Base-by-base conservation (phyloP, 2,888 invertebrate species). In the Callinectes sapidus region DNA sequence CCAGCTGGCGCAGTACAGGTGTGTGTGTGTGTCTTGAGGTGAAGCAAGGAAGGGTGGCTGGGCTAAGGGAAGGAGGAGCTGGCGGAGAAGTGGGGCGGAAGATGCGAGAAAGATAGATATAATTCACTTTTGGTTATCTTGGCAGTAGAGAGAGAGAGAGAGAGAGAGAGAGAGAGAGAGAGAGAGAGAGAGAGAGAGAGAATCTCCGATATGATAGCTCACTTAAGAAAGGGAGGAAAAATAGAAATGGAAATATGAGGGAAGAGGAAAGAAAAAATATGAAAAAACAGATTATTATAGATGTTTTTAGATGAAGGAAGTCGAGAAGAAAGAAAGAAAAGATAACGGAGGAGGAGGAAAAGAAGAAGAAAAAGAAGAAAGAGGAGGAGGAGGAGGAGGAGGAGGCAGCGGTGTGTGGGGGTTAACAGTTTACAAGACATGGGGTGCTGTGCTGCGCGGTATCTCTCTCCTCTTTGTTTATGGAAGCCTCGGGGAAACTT, bases 381-480 rank as follows among this genome's bases (percentile, higher is more conserved):
- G 35, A 28, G 35, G 77, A 81, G 77, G 32, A 81, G 77, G 28
- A 81, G 77, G 77, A 28, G 77, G 77, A 28, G 77, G 77, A 81
- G 77, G 77, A 81, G 77, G 77, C 14, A 32, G 32, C 5, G 77
- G 77, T 13, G 32, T 8, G 32, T 8, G 32, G 8, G 32, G 77
- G 77, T 71, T 66, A 71, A 71, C 66, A 71, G 66, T 71, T 71
- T 71, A 71, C 23, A 16, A 10, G 32, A 23, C 8, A 32, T 28
- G 13, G 77, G 32, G 0, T 32, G 23, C 77, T 81, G 0, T 32
- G 23, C 77, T 81, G 77, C 13, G 32, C 32, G 77, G 10, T 81
- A 81, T 81, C 77, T 81, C 77, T 32, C 55, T 10, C 10, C 14
- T 32, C 23, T 81, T 32, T 28, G 77, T 81, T 81, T 81, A 81